Percentiles rank a stretch among this genome's conserved stretches.
Conservation (phyloP, 2,113 vertebrate species). For the Psilopogon haemacephalus region DNA sequence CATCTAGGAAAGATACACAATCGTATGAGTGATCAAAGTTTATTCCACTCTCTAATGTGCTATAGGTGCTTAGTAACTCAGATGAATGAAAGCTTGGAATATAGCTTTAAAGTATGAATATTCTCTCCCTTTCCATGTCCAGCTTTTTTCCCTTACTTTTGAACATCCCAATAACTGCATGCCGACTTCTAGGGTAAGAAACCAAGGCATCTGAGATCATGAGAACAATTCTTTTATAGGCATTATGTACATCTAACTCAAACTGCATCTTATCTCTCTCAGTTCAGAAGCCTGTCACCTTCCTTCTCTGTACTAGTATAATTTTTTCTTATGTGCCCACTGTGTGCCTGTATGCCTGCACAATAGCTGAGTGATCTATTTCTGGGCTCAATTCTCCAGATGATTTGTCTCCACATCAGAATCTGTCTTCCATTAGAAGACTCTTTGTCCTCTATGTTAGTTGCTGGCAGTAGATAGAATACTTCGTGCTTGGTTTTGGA, state of each 20-base stretch:
- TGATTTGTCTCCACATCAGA: not conserved
- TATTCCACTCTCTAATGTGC: not conserved
- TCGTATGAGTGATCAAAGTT: not conserved
- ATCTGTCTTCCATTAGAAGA: not conserved
- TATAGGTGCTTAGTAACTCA: not conserved
- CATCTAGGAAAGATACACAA: not conserved
- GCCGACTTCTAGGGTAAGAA: not conserved
- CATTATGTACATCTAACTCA: not conserved
- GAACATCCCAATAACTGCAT: not conserved
- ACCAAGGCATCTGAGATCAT: not conserved
- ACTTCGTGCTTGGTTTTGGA: not conserved
- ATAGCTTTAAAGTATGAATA: not conserved
- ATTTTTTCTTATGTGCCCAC: not conserved
- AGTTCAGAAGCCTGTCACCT: not conserved
- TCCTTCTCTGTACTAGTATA: not conserved
- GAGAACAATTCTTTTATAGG: not conserved
- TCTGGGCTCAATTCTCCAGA: not conserved
- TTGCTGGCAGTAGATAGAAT: not conserved
- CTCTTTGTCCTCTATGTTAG: not conserved
- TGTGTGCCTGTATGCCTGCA: not conserved
- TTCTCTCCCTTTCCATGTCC: not conserved
- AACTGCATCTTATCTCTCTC: not conserved
- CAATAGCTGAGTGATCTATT: not conserved
- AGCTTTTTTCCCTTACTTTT: not conserved
- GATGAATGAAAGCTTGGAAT: not conserved